Base-by-base conservation (phyloP, 2,888 invertebrate species). In the Dicyrtoma fusca region DNA sequence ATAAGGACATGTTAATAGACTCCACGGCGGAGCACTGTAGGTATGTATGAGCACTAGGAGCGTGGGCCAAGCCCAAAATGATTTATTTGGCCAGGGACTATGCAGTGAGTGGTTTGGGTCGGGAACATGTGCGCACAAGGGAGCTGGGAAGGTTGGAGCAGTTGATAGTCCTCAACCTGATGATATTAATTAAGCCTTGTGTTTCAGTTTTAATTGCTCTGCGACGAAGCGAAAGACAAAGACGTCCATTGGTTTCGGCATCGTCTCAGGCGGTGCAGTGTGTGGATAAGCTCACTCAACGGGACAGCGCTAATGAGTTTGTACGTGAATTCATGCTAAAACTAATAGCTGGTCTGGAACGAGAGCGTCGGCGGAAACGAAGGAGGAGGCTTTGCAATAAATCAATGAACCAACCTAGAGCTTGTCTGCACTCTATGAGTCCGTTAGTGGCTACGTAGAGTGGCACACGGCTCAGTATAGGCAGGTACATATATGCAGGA, bases 131-230 rank as follows among this genome's bases (percentile, higher is more conserved):
- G 23, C 25, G 26, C 25, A 25, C 3, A 57, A 21, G 25, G 57
- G 57, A 57, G 17, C n/a, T 1, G 10, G 17, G 17, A 57, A 14
- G 57, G 26, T 25, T 25, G 2, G 3, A 21, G 57, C 23, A 57
- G 25, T 25, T 57, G 57, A 57, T 25, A 25, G 14, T 57, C 4
- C 25, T 57, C 57, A 57, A 57, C 57, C 14, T 57, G 34, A 34
- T 34, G 34, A 34, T 19, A 70, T 72, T 77, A 77, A 77, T 77
- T 77, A 77, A 72, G 73, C 71, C 72, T 73, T 73, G 47, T 69
- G 65, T 71, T 49, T 19, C 25, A 11, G 71, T 77, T 78, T 79
- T 79, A 79, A 79, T 79, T 79, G 79, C 76, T 79, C 75, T 79
- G 79, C 79, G 79, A 76, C 79, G 77, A 73, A 76, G 79, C 79